phyloP scores from a whole-genome alignment of 2,797 vertebrate species.

The Gallirallus australis region DNA sequence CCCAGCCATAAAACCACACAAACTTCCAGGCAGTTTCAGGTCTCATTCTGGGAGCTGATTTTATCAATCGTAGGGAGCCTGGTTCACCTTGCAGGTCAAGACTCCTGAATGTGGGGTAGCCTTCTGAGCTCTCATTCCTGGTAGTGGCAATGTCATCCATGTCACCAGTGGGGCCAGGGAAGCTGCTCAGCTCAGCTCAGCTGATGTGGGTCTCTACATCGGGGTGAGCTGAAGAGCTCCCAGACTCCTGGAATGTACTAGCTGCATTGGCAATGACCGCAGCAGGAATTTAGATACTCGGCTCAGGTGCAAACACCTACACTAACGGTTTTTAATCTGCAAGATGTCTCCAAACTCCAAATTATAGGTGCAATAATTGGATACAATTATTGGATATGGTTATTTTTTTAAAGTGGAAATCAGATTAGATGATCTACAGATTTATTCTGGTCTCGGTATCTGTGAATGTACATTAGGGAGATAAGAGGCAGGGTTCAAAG shows the following conservation, averaged over 20 bases:
- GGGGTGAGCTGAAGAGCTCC: neutral
- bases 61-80: neutral
- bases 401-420: neutral
- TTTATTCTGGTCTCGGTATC: neutral
- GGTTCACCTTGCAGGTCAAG: neutral
- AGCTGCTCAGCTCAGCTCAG: neutral
- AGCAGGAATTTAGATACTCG: neutral
- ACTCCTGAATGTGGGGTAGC: rapidly evolving
- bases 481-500: neutral
- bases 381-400: neutral
- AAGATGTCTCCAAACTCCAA: neutral
- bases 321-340: neutral
- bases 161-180: neutral
- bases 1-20: neutral
- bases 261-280: neutral
- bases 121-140: neutral
- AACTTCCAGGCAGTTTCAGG: neutral
- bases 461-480: neutral
- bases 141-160: neutral
- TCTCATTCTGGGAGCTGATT: neutral
- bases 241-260: neutral
- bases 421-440: neutral
- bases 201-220: neutral
- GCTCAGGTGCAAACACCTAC: neutral
- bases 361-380: neutral